Evolutionary conservation across 2,113 vertebrate species (phyloP).

Genomic region (Dendropsophus ebraccatus): DNA sequence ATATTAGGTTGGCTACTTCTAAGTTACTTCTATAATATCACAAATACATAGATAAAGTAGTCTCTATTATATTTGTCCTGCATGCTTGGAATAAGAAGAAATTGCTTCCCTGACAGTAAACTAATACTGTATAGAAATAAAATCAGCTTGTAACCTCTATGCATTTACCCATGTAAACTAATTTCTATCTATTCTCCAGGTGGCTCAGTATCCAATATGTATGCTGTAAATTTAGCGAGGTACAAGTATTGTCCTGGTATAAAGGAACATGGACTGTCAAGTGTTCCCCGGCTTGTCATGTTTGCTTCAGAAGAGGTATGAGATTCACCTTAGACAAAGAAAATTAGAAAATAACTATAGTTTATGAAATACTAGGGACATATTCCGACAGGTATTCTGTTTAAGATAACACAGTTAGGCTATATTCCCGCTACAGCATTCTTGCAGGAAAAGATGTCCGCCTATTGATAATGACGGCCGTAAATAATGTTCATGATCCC

Average conservation of each 20-base stretch:
- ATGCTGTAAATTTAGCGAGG: slow-evolving; percentile 83
- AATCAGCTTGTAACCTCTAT: not conserved
- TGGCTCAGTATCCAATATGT: slow-evolving; percentile 88
- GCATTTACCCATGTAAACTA: not conserved
- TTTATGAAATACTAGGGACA: not conserved
- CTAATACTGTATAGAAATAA: not conserved
- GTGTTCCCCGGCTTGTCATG: slow-evolving; percentile 77
- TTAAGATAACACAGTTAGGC: not conserved
- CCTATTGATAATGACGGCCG: too few relatives aligned
- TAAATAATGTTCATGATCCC: too few relatives aligned
- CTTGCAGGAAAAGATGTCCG: too few relatives aligned
- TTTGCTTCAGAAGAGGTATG: slow-evolving; percentile 85
- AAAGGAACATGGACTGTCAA: slow-evolving; percentile 82
- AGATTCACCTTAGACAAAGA: not conserved
- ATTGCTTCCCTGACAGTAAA: not conserved
- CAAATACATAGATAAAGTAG: too few relatives aligned
- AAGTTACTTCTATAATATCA: too few relatives aligned
- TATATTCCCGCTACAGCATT: too few relatives aligned
- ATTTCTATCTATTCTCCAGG: slow-evolving; percentile 71
- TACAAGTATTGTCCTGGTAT: slow-evolving; percentile 80
- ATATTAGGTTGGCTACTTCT: too few relatives aligned
- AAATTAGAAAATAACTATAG: not conserved
- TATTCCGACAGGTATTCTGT: not conserved
- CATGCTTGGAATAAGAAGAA: not conserved
- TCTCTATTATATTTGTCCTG: too few relatives aligned